Percentiles rank a stretch among this genome's conserved stretches.
Evolutionary conservation across 2,888 invertebrate species (phyloP).

Genomic region (Spodoptera exigua): DNA sequence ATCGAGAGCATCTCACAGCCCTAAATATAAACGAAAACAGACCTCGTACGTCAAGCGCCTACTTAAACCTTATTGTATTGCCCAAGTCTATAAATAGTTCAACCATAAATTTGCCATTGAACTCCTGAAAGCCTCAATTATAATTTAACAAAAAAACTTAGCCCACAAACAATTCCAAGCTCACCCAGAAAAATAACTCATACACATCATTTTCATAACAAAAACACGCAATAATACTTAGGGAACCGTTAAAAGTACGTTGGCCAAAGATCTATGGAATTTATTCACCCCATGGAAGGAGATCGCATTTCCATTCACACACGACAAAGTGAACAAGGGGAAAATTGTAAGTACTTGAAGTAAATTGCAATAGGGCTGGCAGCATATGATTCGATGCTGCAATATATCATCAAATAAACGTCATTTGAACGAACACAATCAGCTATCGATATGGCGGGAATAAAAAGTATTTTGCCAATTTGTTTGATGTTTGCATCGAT

Average conservation of each 20-base stretch:
- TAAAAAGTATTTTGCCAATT: conserved; percentile 41
- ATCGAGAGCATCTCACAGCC: too few species aligned
- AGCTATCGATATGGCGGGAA: conserved; percentile 16
- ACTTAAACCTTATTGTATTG: not conserved
- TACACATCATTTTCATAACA: conserved; percentile 71
- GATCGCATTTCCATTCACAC: conserved; percentile 73
- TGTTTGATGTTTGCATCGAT: conserved; percentile 22
- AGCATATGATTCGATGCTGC: conserved; percentile 56
- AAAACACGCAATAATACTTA: conserved; percentile 70
- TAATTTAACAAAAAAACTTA: conserved; percentile 28
- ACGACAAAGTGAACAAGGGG: conserved; percentile 62
- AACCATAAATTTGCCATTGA: conserved; percentile 17
- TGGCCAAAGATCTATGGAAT: conserved; percentile 73
- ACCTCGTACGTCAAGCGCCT: not conserved
- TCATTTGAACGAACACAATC: conserved; percentile 41
- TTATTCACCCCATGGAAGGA: conserved; percentile 73
- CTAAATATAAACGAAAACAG: too few species aligned
- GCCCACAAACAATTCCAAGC: conserved; percentile 30
- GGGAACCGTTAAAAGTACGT: conserved; percentile 77
- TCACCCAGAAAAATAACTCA: conserved; percentile 56
- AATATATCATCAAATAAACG: conserved; percentile 56
- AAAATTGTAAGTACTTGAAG: conserved; percentile 64
- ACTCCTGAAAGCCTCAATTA: conserved; percentile 31
- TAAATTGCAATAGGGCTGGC: conserved; percentile 63
- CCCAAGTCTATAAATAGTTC: conserved; percentile 18